phyloP scores from a whole-genome alignment of 2,797 vertebrate genomes.

The Diglossa cyanea region DNA sequence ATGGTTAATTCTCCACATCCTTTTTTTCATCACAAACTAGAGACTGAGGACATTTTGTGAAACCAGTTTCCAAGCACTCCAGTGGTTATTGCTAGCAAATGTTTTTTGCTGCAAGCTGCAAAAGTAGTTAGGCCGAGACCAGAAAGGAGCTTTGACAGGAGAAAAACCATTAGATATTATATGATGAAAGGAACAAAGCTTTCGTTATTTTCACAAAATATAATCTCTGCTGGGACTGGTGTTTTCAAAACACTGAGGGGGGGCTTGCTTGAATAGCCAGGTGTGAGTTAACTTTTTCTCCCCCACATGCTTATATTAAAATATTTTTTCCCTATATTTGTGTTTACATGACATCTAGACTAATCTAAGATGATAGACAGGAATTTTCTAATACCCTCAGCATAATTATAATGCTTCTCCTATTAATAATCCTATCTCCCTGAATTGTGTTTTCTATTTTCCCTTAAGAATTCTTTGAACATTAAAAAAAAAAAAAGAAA shows the following conservation, averaged over 20 bases:
- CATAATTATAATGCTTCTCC: background rate
- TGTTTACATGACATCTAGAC: background rate
- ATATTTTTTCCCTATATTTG: background rate
- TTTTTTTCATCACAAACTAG: background rate
- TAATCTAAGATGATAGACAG: background rate
- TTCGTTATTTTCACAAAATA: background rate
- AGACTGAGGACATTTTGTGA: background rate
- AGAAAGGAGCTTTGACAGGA: background rate
- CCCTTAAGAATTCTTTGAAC: conserved; percentile 1
- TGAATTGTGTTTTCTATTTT: conserved; percentile 8
- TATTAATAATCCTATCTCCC: background rate
- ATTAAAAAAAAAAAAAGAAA: background rate
- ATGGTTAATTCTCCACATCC: background rate
- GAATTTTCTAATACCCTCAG: background rate
- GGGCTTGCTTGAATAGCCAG: background rate
- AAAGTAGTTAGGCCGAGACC: background rate
- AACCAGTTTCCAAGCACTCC: background rate
- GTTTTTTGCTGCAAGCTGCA: background rate
- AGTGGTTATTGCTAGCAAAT: background rate
- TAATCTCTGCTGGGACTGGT: background rate
- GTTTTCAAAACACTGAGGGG: background rate
- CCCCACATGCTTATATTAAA: background rate
- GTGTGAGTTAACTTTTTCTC: background rate
- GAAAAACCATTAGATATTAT: background rate
- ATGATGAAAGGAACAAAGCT: background rate